Conservation (phyloP, 1,140 invertebrate species). For the Drosophila parabipectinata region DNA sequence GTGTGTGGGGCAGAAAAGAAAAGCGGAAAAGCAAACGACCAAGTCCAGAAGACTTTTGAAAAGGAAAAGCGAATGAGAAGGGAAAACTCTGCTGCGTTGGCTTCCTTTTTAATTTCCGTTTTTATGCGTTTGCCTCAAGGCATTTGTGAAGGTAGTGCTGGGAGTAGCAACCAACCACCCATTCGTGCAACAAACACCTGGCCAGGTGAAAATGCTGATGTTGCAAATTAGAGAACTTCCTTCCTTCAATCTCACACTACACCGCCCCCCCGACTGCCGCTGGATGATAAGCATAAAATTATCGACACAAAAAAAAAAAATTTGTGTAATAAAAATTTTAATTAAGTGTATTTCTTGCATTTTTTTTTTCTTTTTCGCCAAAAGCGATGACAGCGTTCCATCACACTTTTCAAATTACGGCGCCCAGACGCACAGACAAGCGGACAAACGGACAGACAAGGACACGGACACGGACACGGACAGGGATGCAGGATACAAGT, state of each 20-base stretch:
- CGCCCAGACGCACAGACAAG: not conserved
- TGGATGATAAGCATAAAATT: slow-evolving; percentile 80
- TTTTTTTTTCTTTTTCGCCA: slow-evolving; percentile 22
- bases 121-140: slow-evolving; percentile 58
- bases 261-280: slow-evolving; percentile 17
- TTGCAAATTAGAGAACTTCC: slow-evolving; percentile 60
- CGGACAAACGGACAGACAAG: not conserved
- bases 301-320: slow-evolving; percentile 75
- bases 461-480: slow-evolving; percentile 12
- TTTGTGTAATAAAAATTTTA: slow-evolving; percentile 68
- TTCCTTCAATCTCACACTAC: too few species aligned
- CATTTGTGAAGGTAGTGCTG: not conserved
- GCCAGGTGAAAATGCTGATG: slow-evolving; percentile 47
- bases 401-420: slow-evolving; percentile 30
- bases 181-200: slow-evolving; percentile 21
- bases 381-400: slow-evolving; percentile 54
- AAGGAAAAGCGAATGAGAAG: too few species aligned
- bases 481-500: not conserved
- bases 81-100: slow-evolving; percentile 51
- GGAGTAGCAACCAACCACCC: not conserved
- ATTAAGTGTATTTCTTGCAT: slow-evolving; percentile 29
- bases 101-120: slow-evolving; percentile 79
- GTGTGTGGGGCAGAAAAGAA: slow-evolving; percentile 1
- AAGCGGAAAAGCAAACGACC: slow-evolving; percentile 18
- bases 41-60: slow-evolving; percentile 15